Percentiles rank a stretch among this genome's conserved stretches.
phyloP scores from a whole-genome alignment of 30 jellyfish, hydroid and myxozoan genomes.

The Clytia hemisphaerica region DNA sequence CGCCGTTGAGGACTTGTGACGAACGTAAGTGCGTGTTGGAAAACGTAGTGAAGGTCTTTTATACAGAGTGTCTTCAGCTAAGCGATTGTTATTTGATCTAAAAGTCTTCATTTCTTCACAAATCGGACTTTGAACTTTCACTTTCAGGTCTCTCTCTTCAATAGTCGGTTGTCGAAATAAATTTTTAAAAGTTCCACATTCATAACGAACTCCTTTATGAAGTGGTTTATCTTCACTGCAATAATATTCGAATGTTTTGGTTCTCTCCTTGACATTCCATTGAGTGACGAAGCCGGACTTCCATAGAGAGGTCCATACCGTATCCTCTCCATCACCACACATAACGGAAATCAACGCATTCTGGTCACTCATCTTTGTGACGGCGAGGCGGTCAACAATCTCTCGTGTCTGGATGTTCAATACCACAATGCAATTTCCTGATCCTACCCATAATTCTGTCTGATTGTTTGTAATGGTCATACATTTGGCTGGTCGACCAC shows the following conservation, averaged over 20 bases:
- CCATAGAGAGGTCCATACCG: conserved; percentile 61
- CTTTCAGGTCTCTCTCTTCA: too few species aligned
- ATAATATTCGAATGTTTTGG: conserved; percentile 19
- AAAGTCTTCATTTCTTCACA: too few species aligned
- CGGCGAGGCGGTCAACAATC: conserved; percentile 40
- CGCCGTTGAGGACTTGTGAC: too few species aligned
- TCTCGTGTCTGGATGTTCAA: conserved; percentile 29
- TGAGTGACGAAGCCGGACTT: conserved; percentile 52
- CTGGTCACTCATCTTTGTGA: conserved; percentile 12
- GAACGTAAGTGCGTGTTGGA: too few species aligned
- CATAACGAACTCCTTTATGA: too few species aligned
- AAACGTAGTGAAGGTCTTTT: too few species aligned
- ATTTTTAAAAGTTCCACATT: too few species aligned
- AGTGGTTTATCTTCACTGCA: too few species aligned
- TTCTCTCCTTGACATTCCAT: conserved; percentile 61
- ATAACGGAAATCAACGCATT: conserved; percentile 37
- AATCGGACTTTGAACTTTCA: too few species aligned
- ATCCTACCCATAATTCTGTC: conserved; percentile 81
- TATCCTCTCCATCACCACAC: conserved; percentile 55
- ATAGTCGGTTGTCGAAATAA: too few species aligned
- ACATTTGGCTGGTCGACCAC: conserved; percentile 70
- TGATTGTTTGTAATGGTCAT: conserved; percentile 45
- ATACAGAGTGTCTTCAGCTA: too few species aligned
- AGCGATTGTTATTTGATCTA: too few species aligned
- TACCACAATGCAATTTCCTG: conserved; percentile 73